Evolutionary conservation across 2,797 vertebrate species (phyloP).

Genomic region (Rhinella marina): DNA sequence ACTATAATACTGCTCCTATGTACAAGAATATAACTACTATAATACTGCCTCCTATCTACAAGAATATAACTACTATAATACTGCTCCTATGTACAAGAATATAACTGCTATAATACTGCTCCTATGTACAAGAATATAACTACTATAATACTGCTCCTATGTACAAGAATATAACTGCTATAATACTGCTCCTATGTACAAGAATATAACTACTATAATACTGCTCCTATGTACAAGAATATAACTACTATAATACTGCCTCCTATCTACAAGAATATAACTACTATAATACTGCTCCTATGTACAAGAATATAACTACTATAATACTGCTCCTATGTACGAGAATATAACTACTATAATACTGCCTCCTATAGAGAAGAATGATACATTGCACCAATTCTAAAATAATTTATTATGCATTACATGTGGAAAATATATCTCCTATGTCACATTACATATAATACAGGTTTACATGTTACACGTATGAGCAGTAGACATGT

Average conservation of each 20-base stretch:
- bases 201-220: slow-evolving; percentile 11
- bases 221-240: neutral
- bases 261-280: slow-evolving; percentile 10
- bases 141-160: slow-evolving; percentile 1
- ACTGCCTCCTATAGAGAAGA: neutral
- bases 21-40: slow-evolving; percentile 18
- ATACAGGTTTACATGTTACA: neutral
- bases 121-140: slow-evolving; percentile 3
- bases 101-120: slow-evolving; percentile 9
- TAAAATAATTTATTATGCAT: neutral
- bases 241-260: slow-evolving; percentile 10
- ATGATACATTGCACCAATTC: neutral
- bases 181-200: neutral
- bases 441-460: neutral
- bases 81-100: slow-evolving; percentile 5
- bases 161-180: slow-evolving; percentile 6
- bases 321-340: slow-evolving; percentile 7
- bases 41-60: neutral
- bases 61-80: slow-evolving; percentile 18
- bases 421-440: neutral
- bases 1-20: slow-evolving; percentile 1
- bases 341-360: slow-evolving; percentile 15
- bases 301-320: slow-evolving; percentile 10
- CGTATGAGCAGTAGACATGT: neutral
- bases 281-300: slow-evolving; percentile 6